A percentile compares a stretch with the other conserved stretches of the same genome.
phyloP scores from a whole-genome alignment of 2,888 invertebrate species.

The Hyposoter didymator region DNA sequence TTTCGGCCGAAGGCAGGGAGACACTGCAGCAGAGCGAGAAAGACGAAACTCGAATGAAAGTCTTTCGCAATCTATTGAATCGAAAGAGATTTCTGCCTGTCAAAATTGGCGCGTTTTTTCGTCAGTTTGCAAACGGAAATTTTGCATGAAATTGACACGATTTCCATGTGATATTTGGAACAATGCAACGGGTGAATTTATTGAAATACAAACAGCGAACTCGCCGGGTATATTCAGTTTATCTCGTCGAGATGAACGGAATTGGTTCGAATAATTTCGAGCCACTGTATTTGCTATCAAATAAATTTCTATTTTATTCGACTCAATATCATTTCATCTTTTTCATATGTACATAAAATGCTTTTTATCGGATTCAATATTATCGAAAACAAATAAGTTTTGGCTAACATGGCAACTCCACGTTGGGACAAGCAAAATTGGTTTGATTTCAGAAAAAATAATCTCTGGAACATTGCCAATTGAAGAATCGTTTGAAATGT shows the following conservation, averaged over 20 bases:
- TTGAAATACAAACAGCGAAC: too few relatives aligned
- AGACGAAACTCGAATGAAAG: neutral
- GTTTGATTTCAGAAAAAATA: constrained; percentile 2
- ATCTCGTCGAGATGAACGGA: neutral
- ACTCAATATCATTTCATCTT: neutral
- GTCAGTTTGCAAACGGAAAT: neutral
- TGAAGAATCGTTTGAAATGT: neutral
- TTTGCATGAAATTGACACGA: neutral
- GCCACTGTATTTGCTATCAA: neutral
- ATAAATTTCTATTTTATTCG: neutral
- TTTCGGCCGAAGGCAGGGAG: neutral
- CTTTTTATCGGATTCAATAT: constrained; percentile 12
- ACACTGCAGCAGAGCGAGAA: constrained; percentile 11
- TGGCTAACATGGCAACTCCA: constrained; percentile 34
- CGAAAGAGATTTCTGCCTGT: neutral
- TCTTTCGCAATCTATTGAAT: neutral
- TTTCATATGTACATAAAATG: neutral
- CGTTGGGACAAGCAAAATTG: neutral
- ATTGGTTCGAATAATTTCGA: neutral
- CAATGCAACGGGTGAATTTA: neutral
- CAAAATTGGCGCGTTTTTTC: neutral
- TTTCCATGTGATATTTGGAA: neutral
- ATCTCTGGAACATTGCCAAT: neutral
- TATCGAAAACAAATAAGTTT: constrained; percentile 12
- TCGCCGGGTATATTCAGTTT: neutral